Evolutionary conservation across 1,140 invertebrate genomes (phyloP).

Genomic region (Arion vulgaris): DNA sequence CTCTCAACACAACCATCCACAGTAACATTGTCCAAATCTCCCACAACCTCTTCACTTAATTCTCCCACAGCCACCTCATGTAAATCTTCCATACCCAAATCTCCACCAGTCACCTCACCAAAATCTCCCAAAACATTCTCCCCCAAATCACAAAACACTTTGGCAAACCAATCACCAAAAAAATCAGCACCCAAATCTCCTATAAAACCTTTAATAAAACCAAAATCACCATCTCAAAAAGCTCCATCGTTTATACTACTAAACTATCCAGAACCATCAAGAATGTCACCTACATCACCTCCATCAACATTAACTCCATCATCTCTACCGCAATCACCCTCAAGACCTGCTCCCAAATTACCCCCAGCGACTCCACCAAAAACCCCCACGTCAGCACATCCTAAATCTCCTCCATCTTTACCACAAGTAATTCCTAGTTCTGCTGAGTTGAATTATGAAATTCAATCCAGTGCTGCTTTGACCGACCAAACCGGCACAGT

Average conservation of each 20-base stretch:
- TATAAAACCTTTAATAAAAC: not conserved
- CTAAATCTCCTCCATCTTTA: not conserved
- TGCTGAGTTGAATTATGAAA: not conserved
- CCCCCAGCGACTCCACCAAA: not conserved
- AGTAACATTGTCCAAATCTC: not conserved
- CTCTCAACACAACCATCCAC: not conserved
- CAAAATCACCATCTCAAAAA: not conserved
- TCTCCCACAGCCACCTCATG: not conserved
- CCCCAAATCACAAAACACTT: not conserved
- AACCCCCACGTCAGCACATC: not conserved
- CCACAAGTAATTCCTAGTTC: not conserved
- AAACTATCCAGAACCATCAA: not conserved
- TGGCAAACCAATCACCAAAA: not conserved
- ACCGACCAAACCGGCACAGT: constrained; percentile 31
- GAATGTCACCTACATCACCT: not conserved
- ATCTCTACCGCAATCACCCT: not conserved
- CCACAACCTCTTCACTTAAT: not conserved
- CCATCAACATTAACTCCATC: not conserved
- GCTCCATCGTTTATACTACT: not conserved
- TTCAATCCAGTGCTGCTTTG: constrained; percentile 5
- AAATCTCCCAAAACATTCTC: not conserved
- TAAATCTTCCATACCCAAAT: no score
- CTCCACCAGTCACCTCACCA: not conserved
- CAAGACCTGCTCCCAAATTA: not conserved
- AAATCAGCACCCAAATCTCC: not conserved